A percentile compares a stretch with the other conserved stretches of the same genome.
Evolutionary conservation across 1,140 invertebrate species (phyloP).

Genomic region (Trichoplusia ni): DNA sequence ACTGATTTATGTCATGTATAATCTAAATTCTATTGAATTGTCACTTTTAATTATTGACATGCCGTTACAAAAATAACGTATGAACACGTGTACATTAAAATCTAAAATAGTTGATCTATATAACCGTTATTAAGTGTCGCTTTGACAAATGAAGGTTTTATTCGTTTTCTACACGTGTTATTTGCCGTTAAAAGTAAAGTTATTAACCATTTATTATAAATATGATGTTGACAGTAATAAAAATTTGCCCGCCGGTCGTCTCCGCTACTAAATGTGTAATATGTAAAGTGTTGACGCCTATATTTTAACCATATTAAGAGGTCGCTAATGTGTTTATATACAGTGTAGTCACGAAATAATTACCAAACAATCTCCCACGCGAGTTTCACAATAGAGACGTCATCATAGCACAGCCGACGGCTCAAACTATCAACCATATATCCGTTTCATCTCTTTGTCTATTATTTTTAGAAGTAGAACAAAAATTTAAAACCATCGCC

Average conservation of each 20-base stretch:
- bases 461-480: constrained; percentile 49
- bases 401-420: background rate
- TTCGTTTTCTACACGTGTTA: constrained; percentile 18
- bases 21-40: background rate
- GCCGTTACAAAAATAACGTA: too few relatives aligned
- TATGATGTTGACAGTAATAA: constrained; percentile 15
- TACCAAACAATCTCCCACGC: constrained; percentile 6
- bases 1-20: constrained; percentile 1
- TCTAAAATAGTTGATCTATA: background rate
- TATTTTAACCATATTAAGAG: background rate
- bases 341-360: background rate
- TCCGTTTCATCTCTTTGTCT: constrained; percentile 23
- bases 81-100: too few relatives aligned
- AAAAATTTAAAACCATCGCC: constrained; percentile 45
- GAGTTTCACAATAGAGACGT: background rate
- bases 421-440: constrained; percentile 2
- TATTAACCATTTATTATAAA: constrained; percentile 23
- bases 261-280: constrained; percentile 16
- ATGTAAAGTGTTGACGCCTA: background rate
- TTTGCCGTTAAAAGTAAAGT: constrained; percentile 22
- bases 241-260: constrained; percentile 5
- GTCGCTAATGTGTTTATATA: constrained; percentile 14
- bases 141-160: constrained; percentile 30
- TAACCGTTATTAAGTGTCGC: constrained; percentile 21
- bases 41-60: too few relatives aligned